Conservation (phyloP, 1,140 invertebrate genomes). For the Diabrotica virgifera region DNA sequence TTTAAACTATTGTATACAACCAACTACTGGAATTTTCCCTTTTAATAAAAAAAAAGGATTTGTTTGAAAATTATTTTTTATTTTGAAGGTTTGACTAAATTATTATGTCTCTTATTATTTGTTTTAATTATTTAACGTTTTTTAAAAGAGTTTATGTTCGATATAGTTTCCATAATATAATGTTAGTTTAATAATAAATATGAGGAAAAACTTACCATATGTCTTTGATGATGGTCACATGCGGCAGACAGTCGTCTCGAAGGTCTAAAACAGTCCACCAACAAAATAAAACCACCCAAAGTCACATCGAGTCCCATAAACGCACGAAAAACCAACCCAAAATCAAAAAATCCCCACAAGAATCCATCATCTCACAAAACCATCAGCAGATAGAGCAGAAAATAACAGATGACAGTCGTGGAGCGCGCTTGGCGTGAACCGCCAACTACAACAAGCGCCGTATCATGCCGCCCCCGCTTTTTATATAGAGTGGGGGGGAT, state of each 20-base stretch:
- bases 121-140: too few relatives aligned
- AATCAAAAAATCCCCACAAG: slow-evolving; percentile 1
- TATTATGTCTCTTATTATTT: too few relatives aligned
- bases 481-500: slow-evolving; percentile 41
- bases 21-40: too few relatives aligned
- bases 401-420: slow-evolving; percentile 10
- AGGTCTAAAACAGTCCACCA: not conserved
- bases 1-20: too few relatives aligned
- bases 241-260: not conserved
- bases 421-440: not conserved
- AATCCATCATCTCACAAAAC: slow-evolving; percentile 2
- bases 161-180: too few relatives aligned
- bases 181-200: too few relatives aligned
- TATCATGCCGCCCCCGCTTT: slow-evolving; percentile 35
- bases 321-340: not conserved
- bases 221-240: not conserved
- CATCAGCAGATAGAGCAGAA: slow-evolving; percentile 7
- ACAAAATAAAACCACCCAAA: slow-evolving; percentile 1
- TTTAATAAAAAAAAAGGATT: too few relatives aligned
- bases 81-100: too few relatives aligned
- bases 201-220: slow-evolving; percentile 9
- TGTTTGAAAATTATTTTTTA: too few relatives aligned
- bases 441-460: slow-evolving; percentile 32
- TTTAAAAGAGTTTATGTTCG: too few relatives aligned
- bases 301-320: not conserved